Evolutionary conservation across 1,140 invertebrate species (phyloP), one percentile per base, ranked within the genome.

Genomic region (Teleogryllus occipitalis): DNA sequence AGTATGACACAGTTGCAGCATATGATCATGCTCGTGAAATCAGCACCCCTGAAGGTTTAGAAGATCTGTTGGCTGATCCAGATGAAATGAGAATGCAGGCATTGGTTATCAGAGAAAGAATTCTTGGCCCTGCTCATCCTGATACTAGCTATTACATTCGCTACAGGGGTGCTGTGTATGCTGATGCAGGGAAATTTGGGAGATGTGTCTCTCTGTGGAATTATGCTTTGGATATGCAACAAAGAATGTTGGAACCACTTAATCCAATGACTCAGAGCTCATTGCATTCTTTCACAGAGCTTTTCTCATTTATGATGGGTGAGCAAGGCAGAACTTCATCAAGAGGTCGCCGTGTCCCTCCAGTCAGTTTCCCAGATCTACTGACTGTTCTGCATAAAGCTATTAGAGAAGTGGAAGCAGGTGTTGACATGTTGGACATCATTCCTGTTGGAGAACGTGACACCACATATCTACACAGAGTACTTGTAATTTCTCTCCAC

Each of bases 11-110:
- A 46, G 92, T 96, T 81, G 90, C 93, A 80, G 97, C 96, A 0
- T 98, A 98, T 85, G 95, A 97, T 84, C 94, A 93, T 85, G 92
- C 94, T 0, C 88, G 90, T 75, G 97, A 98, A 88, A 93, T 96
- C 2, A 90, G 89, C 77, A 92, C 93, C 79, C 86, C 92, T 14
- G 92, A 94, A 79, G 91, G 93, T 80, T 86, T 98, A 15, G 93
- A 97, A 81, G 95, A 97, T 80, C 85, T 98, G 74, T 91, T 96
- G 18, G 91, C 93, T 0, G 96, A 98, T 87, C 96, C 96, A 0
- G 97, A 99, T 84, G 95, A 95, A 82, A 97, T 98, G 94, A 89
- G 96, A 83, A 98, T 98, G 96, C 97, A 99, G 82, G 96, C 96
- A 7, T 87, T 99, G 48, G 90, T 98, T 75, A 96, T 99, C 74